These are phyloP conservation scores for Cosmorhoe ocellata DNA, from an alignment of 2,888 invertebrate species.

Conservation along the genomic window DNA sequence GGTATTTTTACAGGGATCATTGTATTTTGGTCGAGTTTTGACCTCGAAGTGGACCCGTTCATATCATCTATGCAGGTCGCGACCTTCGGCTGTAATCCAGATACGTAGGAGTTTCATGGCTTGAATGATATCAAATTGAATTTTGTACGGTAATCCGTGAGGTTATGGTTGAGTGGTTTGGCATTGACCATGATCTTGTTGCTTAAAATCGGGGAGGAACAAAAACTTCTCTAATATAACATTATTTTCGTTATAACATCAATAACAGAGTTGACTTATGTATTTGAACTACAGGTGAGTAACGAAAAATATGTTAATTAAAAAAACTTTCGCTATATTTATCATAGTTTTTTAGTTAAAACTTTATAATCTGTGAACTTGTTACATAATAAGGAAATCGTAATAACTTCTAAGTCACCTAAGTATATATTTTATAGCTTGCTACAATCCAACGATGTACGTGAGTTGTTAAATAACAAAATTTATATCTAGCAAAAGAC, in stretches of 20 bases:
- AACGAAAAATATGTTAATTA: too few relatives aligned
- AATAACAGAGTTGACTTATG: too few relatives aligned
- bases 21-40: constrained; percentile 41
- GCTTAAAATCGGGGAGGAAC: not conserved
- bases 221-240: too few relatives aligned
- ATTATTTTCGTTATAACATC: too few relatives aligned
- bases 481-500: constrained; percentile 1
- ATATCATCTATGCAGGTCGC: constrained; percentile 63
- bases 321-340: too few relatives aligned
- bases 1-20: constrained; percentile 35
- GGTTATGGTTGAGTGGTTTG: constrained; percentile 30
- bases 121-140: constrained; percentile 46
- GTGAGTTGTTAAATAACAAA: constrained; percentile 5
- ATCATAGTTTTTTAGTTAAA: too few relatives aligned
- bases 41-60: constrained; percentile 51
- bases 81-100: constrained; percentile 64
- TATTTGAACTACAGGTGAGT: too few relatives aligned
- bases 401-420: not conserved
- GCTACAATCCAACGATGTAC: not conserved
- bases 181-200: constrained; percentile 22
- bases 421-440: not conserved
- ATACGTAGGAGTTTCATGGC: constrained; percentile 49
- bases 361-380: too few relatives aligned
- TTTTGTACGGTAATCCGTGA: constrained; percentile 50
- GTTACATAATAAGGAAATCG: not conserved